These are phyloP conservation scores for Anorthoa munda DNA, from an alignment of 2,888 invertebrate species.

Conservation along the genomic window DNA sequence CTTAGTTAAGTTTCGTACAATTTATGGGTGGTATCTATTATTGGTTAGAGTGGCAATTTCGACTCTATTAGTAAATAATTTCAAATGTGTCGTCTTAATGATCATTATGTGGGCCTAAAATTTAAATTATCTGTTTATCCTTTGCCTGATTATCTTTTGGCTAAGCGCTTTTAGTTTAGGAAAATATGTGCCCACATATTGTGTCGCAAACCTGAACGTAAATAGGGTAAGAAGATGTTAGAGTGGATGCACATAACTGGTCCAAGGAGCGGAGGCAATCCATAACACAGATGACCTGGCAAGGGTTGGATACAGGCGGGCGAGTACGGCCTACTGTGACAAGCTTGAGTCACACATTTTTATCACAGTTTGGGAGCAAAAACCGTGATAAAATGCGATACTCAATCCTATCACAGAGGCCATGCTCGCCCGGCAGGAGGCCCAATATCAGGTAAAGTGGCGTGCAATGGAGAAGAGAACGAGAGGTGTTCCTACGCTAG, in stretches of 20 bases:
- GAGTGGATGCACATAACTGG: background rate
- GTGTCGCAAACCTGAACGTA: background rate
- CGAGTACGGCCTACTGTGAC: too few species aligned
- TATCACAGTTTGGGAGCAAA: too few species aligned
- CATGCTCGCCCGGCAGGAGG: too few species aligned
- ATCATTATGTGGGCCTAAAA: background rate
- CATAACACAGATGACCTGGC: background rate
- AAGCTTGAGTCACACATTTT: too few species aligned
- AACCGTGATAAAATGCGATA: too few species aligned
- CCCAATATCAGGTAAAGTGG: background rate
- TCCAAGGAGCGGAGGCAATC: too few species aligned
- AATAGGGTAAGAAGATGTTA: background rate
- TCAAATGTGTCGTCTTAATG: background rate
- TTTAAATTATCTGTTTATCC: background rate
- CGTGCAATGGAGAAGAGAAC: background rate
- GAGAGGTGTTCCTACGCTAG: background rate
- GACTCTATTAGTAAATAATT: background rate
- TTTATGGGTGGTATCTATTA: background rate
- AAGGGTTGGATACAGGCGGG: background rate
- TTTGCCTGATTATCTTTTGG: background rate
- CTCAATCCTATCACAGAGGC: too few species aligned
- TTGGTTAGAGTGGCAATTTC: background rate
- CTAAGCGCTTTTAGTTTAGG: background rate
- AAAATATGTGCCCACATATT: background rate
- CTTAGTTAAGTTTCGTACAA: constrained; percentile 15